These are phyloP conservation scores for Pteria penguin DNA, from an alignment of 2,888 invertebrate species.

Conservation along the genomic window DNA sequence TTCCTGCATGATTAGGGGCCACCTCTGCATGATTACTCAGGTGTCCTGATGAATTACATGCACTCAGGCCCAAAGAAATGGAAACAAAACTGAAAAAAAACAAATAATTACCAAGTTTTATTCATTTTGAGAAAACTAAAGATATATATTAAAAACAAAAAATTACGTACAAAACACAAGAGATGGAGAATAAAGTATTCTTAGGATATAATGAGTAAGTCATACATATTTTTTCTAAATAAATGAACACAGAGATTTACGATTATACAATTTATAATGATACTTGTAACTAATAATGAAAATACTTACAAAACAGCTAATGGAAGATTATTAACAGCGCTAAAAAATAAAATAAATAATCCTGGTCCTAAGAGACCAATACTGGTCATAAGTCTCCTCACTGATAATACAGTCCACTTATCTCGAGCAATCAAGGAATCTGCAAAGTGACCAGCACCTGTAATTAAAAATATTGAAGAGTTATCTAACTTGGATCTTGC, in stretches of 20 bases:
- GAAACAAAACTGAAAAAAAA: conserved; percentile 84
- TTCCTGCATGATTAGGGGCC: conserved; percentile 88
- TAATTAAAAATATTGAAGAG: conserved; percentile 40
- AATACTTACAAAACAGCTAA: conserved; percentile 85
- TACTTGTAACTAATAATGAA: not conserved
- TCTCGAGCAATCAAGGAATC: conserved; percentile 84
- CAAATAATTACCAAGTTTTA: not conserved
- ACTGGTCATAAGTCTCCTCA: conserved; percentile 86
- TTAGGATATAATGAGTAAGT: too few species aligned
- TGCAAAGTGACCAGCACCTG: conserved; percentile 87
- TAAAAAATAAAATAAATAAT: conserved; percentile 86
- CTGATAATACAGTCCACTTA: conserved; percentile 85
- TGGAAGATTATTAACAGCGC: conserved; percentile 86
- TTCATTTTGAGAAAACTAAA: not conserved
- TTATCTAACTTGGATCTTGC: not conserved
- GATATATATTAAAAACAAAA: too few species aligned
- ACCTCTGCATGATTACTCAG: conserved; percentile 89
- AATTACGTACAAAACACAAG: not conserved
- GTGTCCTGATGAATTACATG: conserved; percentile 88
- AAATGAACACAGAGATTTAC: too few species aligned
- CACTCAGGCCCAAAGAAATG: conserved; percentile 87
- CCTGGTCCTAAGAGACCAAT: conserved; percentile 87
- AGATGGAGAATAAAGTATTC: not conserved
- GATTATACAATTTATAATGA: too few species aligned
- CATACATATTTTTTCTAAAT: too few species aligned